phyloP scores from a whole-genome alignment of 2,888 invertebrate genomes.

The Drosophila neotestacea region DNA sequence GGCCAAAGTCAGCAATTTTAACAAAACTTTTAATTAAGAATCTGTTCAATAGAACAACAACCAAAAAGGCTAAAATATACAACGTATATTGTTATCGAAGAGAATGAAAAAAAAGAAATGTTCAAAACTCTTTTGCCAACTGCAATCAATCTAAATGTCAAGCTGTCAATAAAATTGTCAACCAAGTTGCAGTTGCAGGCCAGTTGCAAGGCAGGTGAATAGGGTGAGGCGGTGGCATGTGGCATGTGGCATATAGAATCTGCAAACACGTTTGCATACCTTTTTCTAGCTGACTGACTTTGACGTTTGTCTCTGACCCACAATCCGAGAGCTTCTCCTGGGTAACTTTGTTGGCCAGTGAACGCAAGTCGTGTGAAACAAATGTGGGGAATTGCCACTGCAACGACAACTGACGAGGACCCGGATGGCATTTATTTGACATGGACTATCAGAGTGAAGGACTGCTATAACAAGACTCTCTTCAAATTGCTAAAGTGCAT shows the following conservation, averaged over 20 bases:
- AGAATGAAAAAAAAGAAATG: slow-evolving; percentile 9
- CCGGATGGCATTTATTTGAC: slow-evolving; percentile 26
- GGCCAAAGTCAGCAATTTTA: slow-evolving; percentile 55
- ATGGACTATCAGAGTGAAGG: background rate
- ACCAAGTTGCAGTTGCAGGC: slow-evolving; percentile 55
- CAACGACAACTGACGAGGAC: slow-evolving; percentile 15
- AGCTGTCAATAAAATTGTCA: slow-evolving; percentile 77
- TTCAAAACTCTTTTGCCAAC: slow-evolving; percentile 52
- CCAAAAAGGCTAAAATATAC: slow-evolving; percentile 16
- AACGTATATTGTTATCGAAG: slow-evolving; percentile 53
- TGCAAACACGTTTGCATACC: slow-evolving; percentile 72
- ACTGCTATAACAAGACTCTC: background rate
- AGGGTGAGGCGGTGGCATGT: background rate
- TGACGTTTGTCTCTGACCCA: slow-evolving; percentile 52
- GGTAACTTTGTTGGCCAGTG: slow-evolving; percentile 23
- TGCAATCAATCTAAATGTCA: slow-evolving; percentile 79
- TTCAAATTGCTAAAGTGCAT: background rate
- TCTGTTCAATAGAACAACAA: slow-evolving; percentile 23
- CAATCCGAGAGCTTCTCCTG: slow-evolving; percentile 22
- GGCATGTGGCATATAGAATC: slow-evolving; percentile 8
- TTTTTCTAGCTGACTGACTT: slow-evolving; percentile 59
- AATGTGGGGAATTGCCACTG: slow-evolving; percentile 46
- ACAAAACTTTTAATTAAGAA: slow-evolving; percentile 73
- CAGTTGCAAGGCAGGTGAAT: slow-evolving; percentile 4
- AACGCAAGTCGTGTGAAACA: slow-evolving; percentile 67